A percentile compares a stretch with the other conserved stretches of the same genome.
phyloP scores from a whole-genome alignment of 2,797 vertebrate species.

The Acestrorhynchus altus region DNA sequence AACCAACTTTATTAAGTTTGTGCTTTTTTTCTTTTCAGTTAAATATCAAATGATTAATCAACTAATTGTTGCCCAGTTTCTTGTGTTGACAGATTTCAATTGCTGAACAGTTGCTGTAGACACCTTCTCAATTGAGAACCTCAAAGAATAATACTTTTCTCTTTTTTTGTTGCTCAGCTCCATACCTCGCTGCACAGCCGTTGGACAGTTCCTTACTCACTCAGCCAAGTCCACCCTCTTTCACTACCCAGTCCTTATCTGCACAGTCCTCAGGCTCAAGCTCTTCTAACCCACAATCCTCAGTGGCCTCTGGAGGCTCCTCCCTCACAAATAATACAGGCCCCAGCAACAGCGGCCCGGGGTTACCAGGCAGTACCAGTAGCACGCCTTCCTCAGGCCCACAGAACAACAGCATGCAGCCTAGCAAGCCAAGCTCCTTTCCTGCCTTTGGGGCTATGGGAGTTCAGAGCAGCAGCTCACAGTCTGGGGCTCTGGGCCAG shows the following conservation, averaged over 20 bases:
- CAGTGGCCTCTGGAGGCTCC: slow-evolving; percentile 74
- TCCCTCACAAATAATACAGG: slow-evolving; percentile 75
- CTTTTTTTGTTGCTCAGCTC: slow-evolving; percentile 75
- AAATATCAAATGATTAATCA: too few relatives aligned
- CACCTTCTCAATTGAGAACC: background rate
- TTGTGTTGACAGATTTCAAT: too few relatives aligned
- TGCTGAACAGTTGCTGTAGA: background rate
- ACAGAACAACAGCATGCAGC: slow-evolving; percentile 73
- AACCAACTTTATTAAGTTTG: too few relatives aligned
- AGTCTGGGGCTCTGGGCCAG: slow-evolving; percentile 85
- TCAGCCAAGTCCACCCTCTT: slow-evolving; percentile 84
- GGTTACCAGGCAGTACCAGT: slow-evolving; percentile 82
- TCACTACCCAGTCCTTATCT: slow-evolving; percentile 81
- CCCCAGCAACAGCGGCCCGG: slow-evolving; percentile 74
- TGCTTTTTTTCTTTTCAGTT: too few relatives aligned
- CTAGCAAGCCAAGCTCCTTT: slow-evolving; percentile 89
- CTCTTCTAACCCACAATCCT: slow-evolving; percentile 77
- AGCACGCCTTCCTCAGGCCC: slow-evolving; percentile 80
- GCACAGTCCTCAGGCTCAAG: slow-evolving; percentile 76
- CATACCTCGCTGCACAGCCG: slow-evolving; percentile 94
- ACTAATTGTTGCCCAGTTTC: too few relatives aligned
- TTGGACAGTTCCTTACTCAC: slow-evolving; percentile 91
- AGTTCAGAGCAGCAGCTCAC: slow-evolving; percentile 78
- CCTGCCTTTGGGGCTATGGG: slow-evolving; percentile 87
- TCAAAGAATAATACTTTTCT: background rate